Evolutionary conservation across 2,888 invertebrate species (phyloP), one percentile per base, ranked within the genome.

Genomic region (Parnassius orleans): DNA sequence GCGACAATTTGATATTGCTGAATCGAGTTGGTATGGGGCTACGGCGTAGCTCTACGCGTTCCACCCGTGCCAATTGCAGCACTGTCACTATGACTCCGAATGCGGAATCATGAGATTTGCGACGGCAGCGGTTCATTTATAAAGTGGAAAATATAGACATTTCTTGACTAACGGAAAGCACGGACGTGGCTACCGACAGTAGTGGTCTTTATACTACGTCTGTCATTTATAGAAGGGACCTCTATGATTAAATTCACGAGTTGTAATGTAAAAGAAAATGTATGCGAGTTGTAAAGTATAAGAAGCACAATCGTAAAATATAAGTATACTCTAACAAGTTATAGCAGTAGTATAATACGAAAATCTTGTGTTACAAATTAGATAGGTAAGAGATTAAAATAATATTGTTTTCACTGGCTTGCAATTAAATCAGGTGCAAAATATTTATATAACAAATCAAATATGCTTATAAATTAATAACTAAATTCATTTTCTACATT

Each of bases 51-150:
- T 92, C 92, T 14, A 92, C 92, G 0, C 80, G 92, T 0, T 92
- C 92, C 3, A 92, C 92, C 2, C 87, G 92, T 12, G 92, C 92
- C 57, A 92, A 92, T 79, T 92, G 90, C 84, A 92, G 92, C 84
- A 92, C 92, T 10, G 88, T 91, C n/a, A 92, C 92, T 0, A 82
- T 87, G 78, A 88, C 92, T 0, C 90, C 92, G 9, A 91, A 91
- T 66, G 90, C 86, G 10, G 91, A 92, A 60, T 89, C 89, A 80
- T 92, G 92, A 92, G 84, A 86, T 63, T 76, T 84, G 78, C 84
- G 83, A 56, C 86, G 84, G 64, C 86, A 89, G 60, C 83, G 86
- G 67, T 84, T 86, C 76, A 78, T 87, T 53, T 90, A 87, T 72
- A 87, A 86, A 67, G 81, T 87, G 64, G 87, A 89, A 70, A 85